Conservation (phyloP, 2,888 invertebrate genomes). For the Ametastegia equiseti region DNA sequence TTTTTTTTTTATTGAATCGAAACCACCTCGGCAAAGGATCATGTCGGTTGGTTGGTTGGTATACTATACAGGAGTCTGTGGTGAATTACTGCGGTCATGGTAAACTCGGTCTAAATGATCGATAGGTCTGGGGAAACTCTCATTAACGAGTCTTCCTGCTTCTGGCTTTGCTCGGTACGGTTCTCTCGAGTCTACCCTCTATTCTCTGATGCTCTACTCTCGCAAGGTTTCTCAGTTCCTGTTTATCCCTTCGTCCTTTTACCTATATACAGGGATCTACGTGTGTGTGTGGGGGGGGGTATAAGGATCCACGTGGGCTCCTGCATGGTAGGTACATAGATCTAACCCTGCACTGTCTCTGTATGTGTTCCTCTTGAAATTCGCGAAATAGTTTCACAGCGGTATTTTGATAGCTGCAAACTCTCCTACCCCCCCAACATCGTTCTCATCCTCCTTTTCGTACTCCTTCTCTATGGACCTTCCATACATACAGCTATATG, state of each 20-base stretch:
- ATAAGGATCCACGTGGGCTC: no score
- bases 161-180: conserved; percentile 50
- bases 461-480: no score
- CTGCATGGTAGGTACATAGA: not conserved
- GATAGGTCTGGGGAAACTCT: conserved; percentile 66
- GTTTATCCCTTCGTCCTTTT: conserved; percentile 21
- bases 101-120: conserved; percentile 60
- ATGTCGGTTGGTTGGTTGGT: conserved; percentile 32
- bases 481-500: no score
- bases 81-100: conserved; percentile 50
- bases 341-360: conserved; percentile 27
- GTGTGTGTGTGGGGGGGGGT: not conserved
- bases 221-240: not conserved
- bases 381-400: conserved; percentile 59
- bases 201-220: not conserved
- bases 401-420: conserved; percentile 55
- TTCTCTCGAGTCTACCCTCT: conserved; percentile 41
- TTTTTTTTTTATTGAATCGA: not conserved
- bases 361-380: conserved; percentile 52
- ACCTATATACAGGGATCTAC: not conserved
- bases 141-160: conserved; percentile 66
- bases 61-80: conserved; percentile 53
- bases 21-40: not conserved
- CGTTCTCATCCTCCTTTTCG: no score
- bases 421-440: no score